A percentile compares a stretch with the other conserved stretches of the same genome.
Evolutionary conservation across 2,797 vertebrate genomes (phyloP).

Genomic region (Centropyge bicolor): DNA sequence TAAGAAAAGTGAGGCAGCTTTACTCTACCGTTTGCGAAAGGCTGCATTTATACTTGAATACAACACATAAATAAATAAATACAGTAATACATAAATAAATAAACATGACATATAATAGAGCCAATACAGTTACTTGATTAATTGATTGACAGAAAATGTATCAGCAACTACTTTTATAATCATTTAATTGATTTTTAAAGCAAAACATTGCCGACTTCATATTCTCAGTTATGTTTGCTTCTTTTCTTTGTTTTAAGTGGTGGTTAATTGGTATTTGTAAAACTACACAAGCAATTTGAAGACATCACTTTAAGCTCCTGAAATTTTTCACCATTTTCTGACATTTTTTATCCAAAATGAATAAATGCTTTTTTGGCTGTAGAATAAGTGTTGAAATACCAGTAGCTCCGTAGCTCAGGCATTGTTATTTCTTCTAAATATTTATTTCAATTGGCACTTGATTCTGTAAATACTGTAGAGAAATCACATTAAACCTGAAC

Average conservation of each 20-base stretch:
- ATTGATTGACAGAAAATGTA: not conserved
- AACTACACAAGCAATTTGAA: not conserved
- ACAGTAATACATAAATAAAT: not conserved
- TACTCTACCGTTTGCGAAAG: not conserved
- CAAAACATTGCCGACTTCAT: not conserved
- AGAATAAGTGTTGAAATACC: conserved; percentile 9
- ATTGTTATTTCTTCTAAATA: too few relatives aligned
- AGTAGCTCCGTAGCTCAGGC: not conserved
- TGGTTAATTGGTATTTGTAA: not conserved
- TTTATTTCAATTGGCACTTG: too few relatives aligned
- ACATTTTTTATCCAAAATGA: not conserved
- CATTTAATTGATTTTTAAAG: not conserved
- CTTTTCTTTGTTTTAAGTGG: not conserved
- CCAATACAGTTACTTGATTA: not conserved
- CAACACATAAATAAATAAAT: conserved; percentile 4
- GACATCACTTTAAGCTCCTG: not conserved
- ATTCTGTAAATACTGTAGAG: too few relatives aligned
- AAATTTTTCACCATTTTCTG: not conserved
- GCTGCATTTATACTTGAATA: not conserved
- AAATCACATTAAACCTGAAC: too few relatives aligned
- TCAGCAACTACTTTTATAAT: not conserved
- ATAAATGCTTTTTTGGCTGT: not conserved
- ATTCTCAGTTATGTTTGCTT: not conserved
- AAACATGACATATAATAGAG: not conserved
- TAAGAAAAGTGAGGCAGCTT: not conserved